phyloP scores from a whole-genome alignment of 1,140 invertebrate genomes.

The Halesus radiatus region DNA sequence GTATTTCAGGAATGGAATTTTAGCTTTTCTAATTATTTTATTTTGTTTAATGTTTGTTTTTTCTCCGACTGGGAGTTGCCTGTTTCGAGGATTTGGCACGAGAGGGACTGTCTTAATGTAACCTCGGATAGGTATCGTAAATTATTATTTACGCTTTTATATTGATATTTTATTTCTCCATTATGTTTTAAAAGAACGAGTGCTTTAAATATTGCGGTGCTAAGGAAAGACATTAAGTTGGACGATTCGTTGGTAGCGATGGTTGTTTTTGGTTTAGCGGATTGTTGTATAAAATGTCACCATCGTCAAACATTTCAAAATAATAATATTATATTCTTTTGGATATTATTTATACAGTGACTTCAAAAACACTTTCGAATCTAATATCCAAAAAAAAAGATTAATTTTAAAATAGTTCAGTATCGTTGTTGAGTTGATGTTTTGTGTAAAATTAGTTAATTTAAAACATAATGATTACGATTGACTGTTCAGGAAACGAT shows the following conservation, averaged over 20 bases:
- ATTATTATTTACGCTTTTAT: not conserved
- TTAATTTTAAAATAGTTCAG: too few relatives aligned
- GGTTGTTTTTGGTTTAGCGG: not conserved
- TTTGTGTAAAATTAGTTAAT: too few relatives aligned
- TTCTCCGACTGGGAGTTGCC: not conserved
- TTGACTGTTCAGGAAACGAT: too few relatives aligned
- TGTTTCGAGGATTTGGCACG: not conserved
- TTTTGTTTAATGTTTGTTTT: not conserved
- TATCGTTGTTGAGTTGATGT: too few relatives aligned
- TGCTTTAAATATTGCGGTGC: conserved; percentile 33
- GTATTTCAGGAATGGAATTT: not conserved
- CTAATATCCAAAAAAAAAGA: not conserved
- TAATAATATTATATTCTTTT: not conserved
- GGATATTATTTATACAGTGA: not conserved
- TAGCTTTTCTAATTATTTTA: not conserved
- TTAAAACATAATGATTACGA: too few relatives aligned
- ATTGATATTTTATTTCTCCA: not conserved
- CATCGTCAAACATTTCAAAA: not conserved
- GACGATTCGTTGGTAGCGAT: too few relatives aligned
- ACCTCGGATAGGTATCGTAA: not conserved
- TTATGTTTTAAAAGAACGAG: not conserved
- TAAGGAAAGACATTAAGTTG: conserved; percentile 4
- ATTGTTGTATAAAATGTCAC: not conserved
- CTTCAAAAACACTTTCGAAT: not conserved
- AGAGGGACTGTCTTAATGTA: not conserved